phyloP scores from a whole-genome alignment of 2,113 vertebrate species.

The Sciurus niger region DNA sequence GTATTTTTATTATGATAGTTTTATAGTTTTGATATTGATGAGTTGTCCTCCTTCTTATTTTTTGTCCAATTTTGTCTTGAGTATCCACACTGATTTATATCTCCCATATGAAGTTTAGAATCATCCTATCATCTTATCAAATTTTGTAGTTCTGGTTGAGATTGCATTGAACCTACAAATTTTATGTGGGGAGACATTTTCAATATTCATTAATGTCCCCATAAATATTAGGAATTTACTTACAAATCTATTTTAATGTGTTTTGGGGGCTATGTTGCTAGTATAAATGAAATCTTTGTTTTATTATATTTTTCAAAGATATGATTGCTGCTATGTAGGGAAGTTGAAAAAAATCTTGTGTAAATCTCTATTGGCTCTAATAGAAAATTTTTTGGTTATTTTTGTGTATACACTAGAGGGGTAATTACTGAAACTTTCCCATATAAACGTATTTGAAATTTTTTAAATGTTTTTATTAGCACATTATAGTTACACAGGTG shows the following conservation, averaged over 20 bases:
- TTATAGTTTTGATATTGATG: neutral
- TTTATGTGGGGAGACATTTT: neutral
- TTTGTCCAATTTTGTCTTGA: neutral
- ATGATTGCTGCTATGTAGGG: neutral
- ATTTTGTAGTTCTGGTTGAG: neutral
- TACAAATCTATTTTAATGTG: constrained; percentile 3
- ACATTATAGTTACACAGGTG: no score
- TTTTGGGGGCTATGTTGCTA: neutral
- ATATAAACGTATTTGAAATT: neutral
- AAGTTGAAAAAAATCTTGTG: neutral
- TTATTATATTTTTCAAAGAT: constrained; percentile 6
- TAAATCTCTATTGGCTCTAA: neutral
- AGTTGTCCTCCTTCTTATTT: neutral
- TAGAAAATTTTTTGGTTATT: constrained; percentile 1
- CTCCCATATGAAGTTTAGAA: neutral
- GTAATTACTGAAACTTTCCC: neutral
- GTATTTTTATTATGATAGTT: neutral
- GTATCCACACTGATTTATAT: neutral
- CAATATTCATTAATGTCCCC: neutral
- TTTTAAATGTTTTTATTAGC: neutral
- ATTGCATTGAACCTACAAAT: neutral
- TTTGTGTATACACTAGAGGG: neutral
- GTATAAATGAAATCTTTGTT: constrained; percentile 8
- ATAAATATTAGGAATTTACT: neutral
- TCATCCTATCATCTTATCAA: neutral